phyloP scores from a whole-genome alignment of 2,113 vertebrate genomes.

The Tamias sibiricus region DNA sequence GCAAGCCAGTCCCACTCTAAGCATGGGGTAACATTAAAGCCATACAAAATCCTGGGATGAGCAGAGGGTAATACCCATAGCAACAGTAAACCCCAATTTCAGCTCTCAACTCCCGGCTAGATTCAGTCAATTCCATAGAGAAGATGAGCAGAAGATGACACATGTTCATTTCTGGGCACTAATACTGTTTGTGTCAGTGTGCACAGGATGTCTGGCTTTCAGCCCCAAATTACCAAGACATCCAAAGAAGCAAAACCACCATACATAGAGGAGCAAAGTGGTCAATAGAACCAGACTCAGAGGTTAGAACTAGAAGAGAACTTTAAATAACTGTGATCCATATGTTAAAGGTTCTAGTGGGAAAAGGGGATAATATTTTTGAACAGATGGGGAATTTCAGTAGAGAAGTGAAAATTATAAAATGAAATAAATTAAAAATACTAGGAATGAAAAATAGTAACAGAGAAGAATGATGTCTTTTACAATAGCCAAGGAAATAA shows the following conservation, averaged over 20 bases:
- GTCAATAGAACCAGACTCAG: neutral
- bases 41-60: neutral
- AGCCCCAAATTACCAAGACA: neutral
- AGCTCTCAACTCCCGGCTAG: neutral
- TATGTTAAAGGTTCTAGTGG: neutral
- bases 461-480: neutral
- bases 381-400: neutral
- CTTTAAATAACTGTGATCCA: neutral
- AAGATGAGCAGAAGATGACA: neutral
- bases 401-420: neutral
- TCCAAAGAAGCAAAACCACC: neutral
- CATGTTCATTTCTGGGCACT: neutral
- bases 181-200: neutral
- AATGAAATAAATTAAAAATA: neutral
- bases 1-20: neutral
- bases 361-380: neutral
- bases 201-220: neutral
- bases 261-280: neutral
- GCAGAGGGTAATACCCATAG: neutral
- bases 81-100: neutral
- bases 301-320: neutral
- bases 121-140: neutral
- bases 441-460: neutral
- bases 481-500: neutral
- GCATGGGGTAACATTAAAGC: neutral